Conservation (phyloP, 1,140 invertebrate species). For the Leptoteleia sp. region DNA sequence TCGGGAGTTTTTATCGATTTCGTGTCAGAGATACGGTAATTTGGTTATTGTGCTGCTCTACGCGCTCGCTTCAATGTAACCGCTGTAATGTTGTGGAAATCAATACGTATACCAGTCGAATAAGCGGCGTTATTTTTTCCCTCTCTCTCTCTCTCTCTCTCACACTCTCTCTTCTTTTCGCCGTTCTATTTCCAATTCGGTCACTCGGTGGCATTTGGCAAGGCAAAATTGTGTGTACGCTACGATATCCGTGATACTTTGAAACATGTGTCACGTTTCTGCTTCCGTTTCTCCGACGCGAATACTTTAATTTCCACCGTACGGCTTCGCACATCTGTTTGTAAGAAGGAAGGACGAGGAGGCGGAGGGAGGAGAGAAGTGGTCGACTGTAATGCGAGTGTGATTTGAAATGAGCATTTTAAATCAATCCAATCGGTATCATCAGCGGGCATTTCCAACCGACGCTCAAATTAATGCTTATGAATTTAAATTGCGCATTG, state of each 20-base stretch:
- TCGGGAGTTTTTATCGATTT: conserved; percentile 39
- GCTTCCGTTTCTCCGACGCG: conserved; percentile 1
- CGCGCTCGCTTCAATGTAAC: conserved; percentile 14
- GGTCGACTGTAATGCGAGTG: not conserved
- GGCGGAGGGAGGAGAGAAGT: too few species aligned
- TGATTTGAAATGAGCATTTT: conserved; percentile 13
- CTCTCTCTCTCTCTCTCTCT: too few species aligned
- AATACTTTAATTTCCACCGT: conserved; percentile 10
- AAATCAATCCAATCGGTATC: not conserved
- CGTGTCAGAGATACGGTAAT: conserved; percentile 23
- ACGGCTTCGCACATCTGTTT: not conserved
- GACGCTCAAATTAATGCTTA: conserved; percentile 16
- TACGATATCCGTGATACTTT: conserved; percentile 9
- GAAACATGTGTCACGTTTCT: conserved; percentile 16
- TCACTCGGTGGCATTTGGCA: conserved; percentile 10
- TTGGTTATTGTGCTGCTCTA: conserved; percentile 13
- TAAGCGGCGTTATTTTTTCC: conserved; percentile 9
- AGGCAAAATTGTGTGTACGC: conserved; percentile 5
- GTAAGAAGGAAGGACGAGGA: not conserved
- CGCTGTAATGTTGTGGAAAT: conserved; percentile 29
- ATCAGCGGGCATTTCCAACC: not conserved
- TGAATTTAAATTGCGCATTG: conserved; percentile 23
- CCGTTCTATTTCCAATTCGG: conserved; percentile 12
- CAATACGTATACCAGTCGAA: conserved; percentile 25
- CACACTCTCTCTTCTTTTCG: too few species aligned